These are phyloP conservation scores for Apodemia mormo DNA, from an alignment of 2,888 invertebrate species.

Conservation along the genomic window DNA sequence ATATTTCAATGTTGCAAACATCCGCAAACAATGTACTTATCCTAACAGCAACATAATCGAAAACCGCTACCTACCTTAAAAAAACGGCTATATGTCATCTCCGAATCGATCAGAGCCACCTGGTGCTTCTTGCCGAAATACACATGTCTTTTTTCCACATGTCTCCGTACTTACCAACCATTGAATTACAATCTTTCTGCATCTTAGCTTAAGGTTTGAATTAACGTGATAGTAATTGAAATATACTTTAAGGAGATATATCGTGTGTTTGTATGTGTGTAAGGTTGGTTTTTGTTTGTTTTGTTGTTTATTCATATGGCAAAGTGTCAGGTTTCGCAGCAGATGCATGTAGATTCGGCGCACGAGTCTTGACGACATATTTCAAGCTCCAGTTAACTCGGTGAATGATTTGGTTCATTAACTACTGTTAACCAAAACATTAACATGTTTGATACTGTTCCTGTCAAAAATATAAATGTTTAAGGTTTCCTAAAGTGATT, in stretches of 20 bases:
- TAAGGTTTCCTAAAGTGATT: too few species aligned
- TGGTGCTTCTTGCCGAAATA: slow-evolving; percentile 64
- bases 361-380: slow-evolving; percentile 58
- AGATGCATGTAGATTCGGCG: slow-evolving; percentile 64
- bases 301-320: slow-evolving; percentile 63
- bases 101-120: slow-evolving; percentile 45
- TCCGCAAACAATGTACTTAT: slow-evolving; percentile 2
- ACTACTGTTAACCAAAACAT: slow-evolving; percentile 25
- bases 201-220: not conserved
- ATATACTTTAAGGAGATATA: slow-evolving; percentile 14
- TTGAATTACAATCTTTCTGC: not conserved
- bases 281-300: slow-evolving; percentile 44
- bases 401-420: slow-evolving; percentile 40
- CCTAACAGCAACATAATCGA: slow-evolving; percentile 11
- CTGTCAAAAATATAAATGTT: too few species aligned
- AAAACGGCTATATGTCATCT: slow-evolving; percentile 17
- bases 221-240: not conserved
- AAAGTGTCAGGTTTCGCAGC: slow-evolving; percentile 76
- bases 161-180: slow-evolving; percentile 43
- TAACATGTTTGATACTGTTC: slow-evolving; percentile 13
- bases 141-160: slow-evolving; percentile 70
- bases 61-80: slow-evolving; percentile 10
- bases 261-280: slow-evolving; percentile 20
- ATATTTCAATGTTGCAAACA: not conserved
- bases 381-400: slow-evolving; percentile 43